Evolutionary conservation across 2,888 invertebrate species (phyloP).

Genomic region (Spodoptera picta): DNA sequence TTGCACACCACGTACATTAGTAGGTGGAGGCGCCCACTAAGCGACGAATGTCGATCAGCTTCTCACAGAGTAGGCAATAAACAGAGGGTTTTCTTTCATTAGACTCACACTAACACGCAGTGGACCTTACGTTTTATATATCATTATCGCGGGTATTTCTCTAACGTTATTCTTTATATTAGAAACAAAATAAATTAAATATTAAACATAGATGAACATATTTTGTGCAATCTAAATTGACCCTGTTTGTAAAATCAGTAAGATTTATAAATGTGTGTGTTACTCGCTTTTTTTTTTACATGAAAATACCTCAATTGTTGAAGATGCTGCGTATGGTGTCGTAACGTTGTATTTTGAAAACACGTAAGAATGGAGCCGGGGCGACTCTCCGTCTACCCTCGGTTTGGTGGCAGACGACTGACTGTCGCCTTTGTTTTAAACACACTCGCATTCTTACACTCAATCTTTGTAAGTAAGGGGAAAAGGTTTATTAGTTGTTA

Average conservation of each 20-base stretch:
- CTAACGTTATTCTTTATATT: too few relatives aligned
- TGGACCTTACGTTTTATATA: too few relatives aligned
- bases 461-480: slow-evolving; percentile 15
- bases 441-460: slow-evolving; percentile 35
- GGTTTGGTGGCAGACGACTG: slow-evolving; percentile 69
- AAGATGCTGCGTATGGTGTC: slow-evolving; percentile 48
- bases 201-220: too few relatives aligned
- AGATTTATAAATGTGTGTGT: too few relatives aligned
- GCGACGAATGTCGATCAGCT: slow-evolving; percentile 61
- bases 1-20: slow-evolving; percentile 84
- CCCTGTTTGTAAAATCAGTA: too few relatives aligned
- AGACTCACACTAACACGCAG: too few relatives aligned
- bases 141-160: too few relatives aligned
- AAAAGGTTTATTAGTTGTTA: background rate
- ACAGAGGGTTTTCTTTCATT: slow-evolving; percentile 15
- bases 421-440: slow-evolving; percentile 49
- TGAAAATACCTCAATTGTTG: slow-evolving; percentile 10
- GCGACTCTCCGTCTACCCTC: slow-evolving; percentile 68
- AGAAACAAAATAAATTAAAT: too few relatives aligned
- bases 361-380: slow-evolving; percentile 61
- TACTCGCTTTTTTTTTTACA: too few relatives aligned
- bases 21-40: slow-evolving; percentile 65
- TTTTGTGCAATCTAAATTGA: too few relatives aligned
- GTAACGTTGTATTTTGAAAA: slow-evolving; percentile 64
- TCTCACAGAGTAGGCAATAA: slow-evolving; percentile 46